Conservation (phyloP, 2,113 vertebrate species). For the Aegotheles bennettii region DNA sequence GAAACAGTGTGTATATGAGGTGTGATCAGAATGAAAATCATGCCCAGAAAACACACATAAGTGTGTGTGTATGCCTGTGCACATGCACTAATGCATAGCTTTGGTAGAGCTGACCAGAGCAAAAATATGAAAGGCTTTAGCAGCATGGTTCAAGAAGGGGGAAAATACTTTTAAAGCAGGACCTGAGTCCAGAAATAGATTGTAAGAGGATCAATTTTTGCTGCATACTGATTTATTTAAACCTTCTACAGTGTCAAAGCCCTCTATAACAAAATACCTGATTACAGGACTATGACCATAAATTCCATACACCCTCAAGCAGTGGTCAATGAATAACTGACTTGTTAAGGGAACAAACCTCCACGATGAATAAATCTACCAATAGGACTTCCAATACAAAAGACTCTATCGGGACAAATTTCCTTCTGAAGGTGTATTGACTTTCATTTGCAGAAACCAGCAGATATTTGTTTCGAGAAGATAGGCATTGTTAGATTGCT, state of each 20-base stretch:
- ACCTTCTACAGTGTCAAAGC: slow-evolving; percentile 5
- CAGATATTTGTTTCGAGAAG: slow-evolving; percentile 29
- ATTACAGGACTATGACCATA: slow-evolving; percentile 50
- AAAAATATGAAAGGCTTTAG: not conserved
- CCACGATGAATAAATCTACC: slow-evolving; percentile 63
- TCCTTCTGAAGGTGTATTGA: slow-evolving; percentile 39
- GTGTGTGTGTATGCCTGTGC: accelerated
- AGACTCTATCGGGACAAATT: slow-evolving; percentile 41
- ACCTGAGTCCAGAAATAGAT: slow-evolving; percentile 24
- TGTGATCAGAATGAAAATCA: not conserved
- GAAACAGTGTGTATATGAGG: not conserved
- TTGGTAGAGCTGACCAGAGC: not conserved
- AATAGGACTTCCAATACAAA: slow-evolving; percentile 48
- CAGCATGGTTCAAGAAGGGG: not conserved
- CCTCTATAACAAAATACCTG: slow-evolving; percentile 58
- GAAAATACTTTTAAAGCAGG: not conserved
- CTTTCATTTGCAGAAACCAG: slow-evolving; percentile 42
- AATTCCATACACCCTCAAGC: slow-evolving; percentile 38
- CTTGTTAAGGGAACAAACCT: slow-evolving; percentile 43
- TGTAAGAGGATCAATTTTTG: slow-evolving; percentile 39
- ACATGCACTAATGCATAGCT: not conserved
- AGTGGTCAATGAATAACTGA: slow-evolving; percentile 62
- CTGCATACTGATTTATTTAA: slow-evolving; percentile 57
- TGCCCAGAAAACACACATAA: not conserved
- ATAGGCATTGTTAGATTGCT: not conserved